Base-by-base conservation (phyloP, 2,113 vertebrate genomes). In the Oostethus manadensis region DNA sequence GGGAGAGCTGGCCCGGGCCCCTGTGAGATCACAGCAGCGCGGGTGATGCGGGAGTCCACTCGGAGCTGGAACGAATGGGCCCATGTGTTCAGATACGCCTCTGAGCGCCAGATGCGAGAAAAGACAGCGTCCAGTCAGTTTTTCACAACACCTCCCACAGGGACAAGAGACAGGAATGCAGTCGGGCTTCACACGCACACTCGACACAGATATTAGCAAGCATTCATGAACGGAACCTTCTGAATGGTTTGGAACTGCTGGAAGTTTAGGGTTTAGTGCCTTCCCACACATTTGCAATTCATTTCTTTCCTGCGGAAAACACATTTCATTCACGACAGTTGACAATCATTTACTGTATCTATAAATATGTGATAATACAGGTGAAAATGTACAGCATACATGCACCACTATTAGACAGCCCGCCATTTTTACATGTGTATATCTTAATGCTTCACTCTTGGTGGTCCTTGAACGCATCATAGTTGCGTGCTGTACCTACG, bases 21-120 rank as follows among this genome's bases (percentile, higher is more conserved):
- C 80, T 73, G 78, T 82, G 86, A 87, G 84, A 88, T 87, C 83
- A 85, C 82, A 82, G 76, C 86, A 71, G 80, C 10, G 51, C 21
- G 71, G 80, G 79, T 74, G 50, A 64, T 76, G 83, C 66, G 58
- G 76, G 77, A 77, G 77, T 84, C 84, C 82, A 80, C 74, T 71
- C 70, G 71, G 80, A 84, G 78, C 84, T 88, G 85, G 85, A 90
- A 89, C 87, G 87, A 89, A 91, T 89, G 82, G 82, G 73, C 73
- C 84, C 86, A 86, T 88, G 83, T 90, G 86, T 86, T 81, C 68
- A 20, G 64, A 79, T 76, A 84, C 79, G 85, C 77, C 83, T 89
- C 86, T 80, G 59, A 88, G 80, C 84, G 74, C 86, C 89, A 90
- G 86, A 90, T 88, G 87, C 82, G 42, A 72, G 69, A 70, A 76